Base-by-base conservation (phyloP, 1,140 invertebrate genomes). In the Drosophila insularis region DNA sequence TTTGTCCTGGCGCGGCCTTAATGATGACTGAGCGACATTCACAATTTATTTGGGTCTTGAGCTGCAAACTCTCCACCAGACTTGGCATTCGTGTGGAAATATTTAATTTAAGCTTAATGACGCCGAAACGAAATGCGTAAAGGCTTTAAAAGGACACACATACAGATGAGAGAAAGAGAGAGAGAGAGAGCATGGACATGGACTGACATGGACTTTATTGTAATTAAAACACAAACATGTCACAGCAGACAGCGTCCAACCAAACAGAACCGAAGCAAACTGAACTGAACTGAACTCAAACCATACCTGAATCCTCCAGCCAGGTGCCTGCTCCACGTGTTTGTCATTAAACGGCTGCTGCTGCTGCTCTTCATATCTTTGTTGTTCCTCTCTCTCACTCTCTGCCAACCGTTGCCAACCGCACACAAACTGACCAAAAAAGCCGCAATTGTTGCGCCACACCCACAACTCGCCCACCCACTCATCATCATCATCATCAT, bases 21-120 rank as follows among this genome's bases (percentile, higher is more conserved):
- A 89, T 89, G 84, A 89, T 89, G 84, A 89, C 85, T 89, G 85
- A 89, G 84, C 84, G 84, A 76, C 73, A 76, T 79, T 78, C 81
- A 89, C 80, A 89, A 87, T 89, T 89, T 89, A 89, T 82, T 89
- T 80, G 78, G 79, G 79, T 68, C 73, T 76, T 70, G 74, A 69
- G 74, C 55, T 60, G 40, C 60, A 60, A 54, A 54, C 61, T 63
- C 31, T 19, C 21, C 68, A 32, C 31, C 27, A 40, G 27, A 46
- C 23, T 63, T 39, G 23, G 19, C 63, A 78, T 68, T 89, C 84
- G 84, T 87, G 84, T 87, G 84, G 84, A 87, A 87, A 87, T 89
- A 87, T 89, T 87, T 87, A 87, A 87, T 87, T 87, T 89, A 77
- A 87, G 80, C 84, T 87, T 89, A 87, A 87, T 87, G 84, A 89